These are phyloP conservation scores for Tragelaphus strepsiceros DNA, from an alignment of 2,113 vertebrate species.

Conservation along the genomic window DNA sequence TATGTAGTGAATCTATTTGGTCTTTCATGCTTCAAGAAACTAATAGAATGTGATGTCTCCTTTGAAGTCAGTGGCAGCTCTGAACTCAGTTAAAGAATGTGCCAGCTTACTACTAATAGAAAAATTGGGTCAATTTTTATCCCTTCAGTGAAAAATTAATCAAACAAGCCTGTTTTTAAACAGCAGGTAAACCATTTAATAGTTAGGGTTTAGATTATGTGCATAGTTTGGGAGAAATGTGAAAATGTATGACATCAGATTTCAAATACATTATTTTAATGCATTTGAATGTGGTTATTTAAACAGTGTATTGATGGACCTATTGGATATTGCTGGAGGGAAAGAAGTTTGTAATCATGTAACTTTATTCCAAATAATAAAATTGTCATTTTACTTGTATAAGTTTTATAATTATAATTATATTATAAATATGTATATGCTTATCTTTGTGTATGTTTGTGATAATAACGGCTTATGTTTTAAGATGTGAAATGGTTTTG, in stretches of 20 bases:
- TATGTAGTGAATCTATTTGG: not conserved
- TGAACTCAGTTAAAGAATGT: not conserved
- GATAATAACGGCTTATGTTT: not conserved
- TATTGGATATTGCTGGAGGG: not conserved
- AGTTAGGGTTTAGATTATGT: not conserved
- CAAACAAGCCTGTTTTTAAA: not conserved
- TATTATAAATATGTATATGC: not conserved
- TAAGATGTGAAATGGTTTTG: slow-evolving; percentile 9
- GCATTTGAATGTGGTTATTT: not conserved
- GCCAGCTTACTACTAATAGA: not conserved
- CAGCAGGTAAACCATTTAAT: not conserved
- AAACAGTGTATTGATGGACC: not conserved
- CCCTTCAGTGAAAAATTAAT: not conserved
- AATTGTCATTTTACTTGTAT: slow-evolving; percentile 10
- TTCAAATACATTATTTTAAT: not conserved
- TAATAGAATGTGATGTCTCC: not conserved
- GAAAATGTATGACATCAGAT: not conserved
- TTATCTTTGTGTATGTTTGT: not conserved
- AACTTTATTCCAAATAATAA: not conserved
- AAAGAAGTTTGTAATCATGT: not conserved
- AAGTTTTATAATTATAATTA: not conserved
- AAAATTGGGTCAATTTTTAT: not conserved
- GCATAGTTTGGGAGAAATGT: not conserved
- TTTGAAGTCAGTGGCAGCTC: not conserved
- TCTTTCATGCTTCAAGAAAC: not conserved